Evolutionary conservation across 2,888 invertebrate species (phyloP).

Genomic region (Chloromyia formosa): DNA sequence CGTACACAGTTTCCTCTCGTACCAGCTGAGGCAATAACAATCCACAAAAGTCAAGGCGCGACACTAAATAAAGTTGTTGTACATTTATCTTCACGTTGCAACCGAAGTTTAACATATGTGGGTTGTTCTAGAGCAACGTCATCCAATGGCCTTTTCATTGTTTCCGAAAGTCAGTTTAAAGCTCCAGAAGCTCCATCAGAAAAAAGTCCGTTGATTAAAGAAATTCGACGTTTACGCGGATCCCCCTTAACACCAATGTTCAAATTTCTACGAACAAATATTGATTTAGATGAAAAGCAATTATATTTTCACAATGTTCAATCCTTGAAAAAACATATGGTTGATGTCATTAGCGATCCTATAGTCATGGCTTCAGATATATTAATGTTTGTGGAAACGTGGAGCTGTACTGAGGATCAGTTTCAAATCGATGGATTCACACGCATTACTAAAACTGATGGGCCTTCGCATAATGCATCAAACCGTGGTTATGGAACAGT

Average conservation of each 20-base stretch:
- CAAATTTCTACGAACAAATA: neutral
- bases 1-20: slow-evolving; percentile 50
- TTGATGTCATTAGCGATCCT: neutral
- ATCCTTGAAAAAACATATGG: neutral
- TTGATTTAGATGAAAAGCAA: neutral
- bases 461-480: neutral
- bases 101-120: too few relatives aligned
- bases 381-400: neutral
- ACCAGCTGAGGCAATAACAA: slow-evolving; percentile 50
- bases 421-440: too few relatives aligned
- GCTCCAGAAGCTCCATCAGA: neutral
- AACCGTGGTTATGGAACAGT: neutral
- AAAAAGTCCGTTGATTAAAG: neutral
- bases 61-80: neutral
- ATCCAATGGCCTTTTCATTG: neutral
- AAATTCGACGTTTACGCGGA: neutral
- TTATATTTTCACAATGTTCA: neutral
- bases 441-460: too few relatives aligned
- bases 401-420: neutral
- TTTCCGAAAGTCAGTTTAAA: neutral
- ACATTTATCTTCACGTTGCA: too few relatives aligned
- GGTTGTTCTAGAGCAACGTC: slow-evolving; percentile 7
- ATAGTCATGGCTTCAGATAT: neutral
- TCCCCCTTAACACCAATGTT: neutral
- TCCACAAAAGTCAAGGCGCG: slow-evolving; percentile 52